Base-by-base conservation (phyloP, 2,888 invertebrate species). In the Bombylius major region DNA sequence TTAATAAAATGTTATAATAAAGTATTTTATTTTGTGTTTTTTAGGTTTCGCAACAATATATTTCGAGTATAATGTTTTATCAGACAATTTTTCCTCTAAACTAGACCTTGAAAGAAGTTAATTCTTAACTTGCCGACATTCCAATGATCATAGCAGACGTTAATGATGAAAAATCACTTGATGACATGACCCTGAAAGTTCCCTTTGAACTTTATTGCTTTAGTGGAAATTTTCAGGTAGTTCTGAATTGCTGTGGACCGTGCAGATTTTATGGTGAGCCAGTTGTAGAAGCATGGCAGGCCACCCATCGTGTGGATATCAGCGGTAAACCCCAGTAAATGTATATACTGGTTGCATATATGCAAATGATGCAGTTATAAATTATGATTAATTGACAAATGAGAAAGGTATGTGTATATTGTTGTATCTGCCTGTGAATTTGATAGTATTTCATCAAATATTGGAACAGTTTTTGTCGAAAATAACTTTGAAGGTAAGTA, bases 221-320 rank as follows among this genome's bases (percentile, higher is more conserved):
- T n/a, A n/a, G n/a, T n/a, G n/a, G n/a, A n/a, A n/a, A n/a, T n/a
- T n/a, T n/a, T n/a, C n/a, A 67, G 67, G 57, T 67, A 55, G 53
- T 99, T 33, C 81, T 95, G 3, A 98, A 96, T 75, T 92, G 92
- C 72, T 91, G 93, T 63, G 98, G 98, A 1, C 98, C 97, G 0
- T 91, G 85, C 70, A 76, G 84, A 14, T 84, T 92, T 67, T 89
- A 82, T 72, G 98, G 98, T 1, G 94, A 95, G 70, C 80, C 85
- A 5, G 91, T 97, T 7, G 86, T 98, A 0, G 83, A 84, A 64
- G 94, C 96, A 0, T 96, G 93, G 80, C 82, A 50, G 82, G 83
- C n/a, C 56, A 82, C 95, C 0, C 86, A 91, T 75, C 89, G 96
- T 67, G 83, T 99, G 9, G 98, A 98, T 72, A 86, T 98, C 45